Conservation (phyloP, 2,113 vertebrate species). For the Indicator indicator region DNA sequence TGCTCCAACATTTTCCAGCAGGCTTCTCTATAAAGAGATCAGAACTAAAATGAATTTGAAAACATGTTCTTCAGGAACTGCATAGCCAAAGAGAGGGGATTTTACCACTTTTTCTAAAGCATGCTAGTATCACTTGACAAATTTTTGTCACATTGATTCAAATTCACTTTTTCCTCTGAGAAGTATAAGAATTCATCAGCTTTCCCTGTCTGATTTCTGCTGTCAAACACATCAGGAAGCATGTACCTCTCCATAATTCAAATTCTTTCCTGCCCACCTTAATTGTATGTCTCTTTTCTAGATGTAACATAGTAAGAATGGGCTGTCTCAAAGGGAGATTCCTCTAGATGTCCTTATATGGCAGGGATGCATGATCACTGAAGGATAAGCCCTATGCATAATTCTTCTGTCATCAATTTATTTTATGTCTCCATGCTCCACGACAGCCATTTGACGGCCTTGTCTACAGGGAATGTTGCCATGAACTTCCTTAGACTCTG, state of each 20-base stretch:
- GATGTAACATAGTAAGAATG: slow-evolving; percentile 38
- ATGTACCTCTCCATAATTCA: slow-evolving; percentile 69
- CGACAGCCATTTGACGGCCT: slow-evolving; percentile 16
- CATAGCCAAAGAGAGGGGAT: not conserved
- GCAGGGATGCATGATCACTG: not conserved
- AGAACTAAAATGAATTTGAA: not conserved
- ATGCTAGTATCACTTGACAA: slow-evolving; percentile 30
- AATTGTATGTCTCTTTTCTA: slow-evolving; percentile 66
- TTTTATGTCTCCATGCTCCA: not conserved
- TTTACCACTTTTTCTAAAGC: slow-evolving; percentile 8
- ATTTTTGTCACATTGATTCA: slow-evolving; percentile 74
- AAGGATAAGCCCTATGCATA: not conserved
- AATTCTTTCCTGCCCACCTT: slow-evolving; percentile 66
- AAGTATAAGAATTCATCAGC: slow-evolving; percentile 71
- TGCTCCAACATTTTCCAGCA: slow-evolving; percentile 1
- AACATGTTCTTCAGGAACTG: slow-evolving; percentile 8
- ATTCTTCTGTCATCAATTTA: slow-evolving; percentile 4
- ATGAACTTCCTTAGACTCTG: slow-evolving; percentile 6
- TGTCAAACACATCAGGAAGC: slow-evolving; percentile 74
- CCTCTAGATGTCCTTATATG: slow-evolving; percentile 11
- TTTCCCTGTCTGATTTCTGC: slow-evolving; percentile 70
- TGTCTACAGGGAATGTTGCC: slow-evolving; percentile 7
- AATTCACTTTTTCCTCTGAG: slow-evolving; percentile 67
- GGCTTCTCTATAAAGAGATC: not conserved
- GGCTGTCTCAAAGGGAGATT: slow-evolving; percentile 35